A percentile compares a stretch with the other conserved stretches of the same genome.
Conservation (phyloP, 2,113 vertebrate genomes). For the Trematomus loennbergii region DNA sequence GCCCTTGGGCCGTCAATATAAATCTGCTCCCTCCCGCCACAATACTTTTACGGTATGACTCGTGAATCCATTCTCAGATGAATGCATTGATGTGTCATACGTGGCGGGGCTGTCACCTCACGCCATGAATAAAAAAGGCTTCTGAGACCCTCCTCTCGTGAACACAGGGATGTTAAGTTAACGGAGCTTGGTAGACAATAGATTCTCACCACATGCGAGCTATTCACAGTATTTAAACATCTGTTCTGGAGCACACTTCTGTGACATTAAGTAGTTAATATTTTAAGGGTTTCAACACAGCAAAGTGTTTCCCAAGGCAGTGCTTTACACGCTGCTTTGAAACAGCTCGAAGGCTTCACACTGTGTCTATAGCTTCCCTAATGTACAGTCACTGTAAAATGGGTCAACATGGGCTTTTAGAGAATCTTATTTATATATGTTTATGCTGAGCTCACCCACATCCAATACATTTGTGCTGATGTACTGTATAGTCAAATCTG, state of each 20-base stretch:
- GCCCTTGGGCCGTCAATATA: conserved; percentile 50
- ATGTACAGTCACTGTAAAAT: conserved; percentile 29
- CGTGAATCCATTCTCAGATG: conserved; percentile 41
- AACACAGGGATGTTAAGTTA: neutral
- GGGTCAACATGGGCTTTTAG: conserved; percentile 38
- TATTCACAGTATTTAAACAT: conserved; percentile 30
- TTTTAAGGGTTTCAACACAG: neutral
- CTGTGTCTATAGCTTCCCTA: conserved; percentile 11
- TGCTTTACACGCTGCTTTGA: neutral
- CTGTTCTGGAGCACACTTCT: neutral
- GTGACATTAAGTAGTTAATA: neutral
- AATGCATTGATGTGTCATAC: conserved; percentile 29
- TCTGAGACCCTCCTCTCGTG: neutral
- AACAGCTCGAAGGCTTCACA: conserved; percentile 31
- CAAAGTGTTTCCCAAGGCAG: conserved; percentile 3
- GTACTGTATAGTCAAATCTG: neutral
- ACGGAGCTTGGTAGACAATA: neutral
- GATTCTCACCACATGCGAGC: neutral
- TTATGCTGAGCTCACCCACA: neutral
- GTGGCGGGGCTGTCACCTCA: conserved; percentile 16
- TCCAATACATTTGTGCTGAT: neutral
- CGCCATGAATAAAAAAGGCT: neutral
- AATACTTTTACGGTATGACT: conserved; percentile 21
- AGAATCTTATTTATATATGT: neutral
- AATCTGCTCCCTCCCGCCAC: conserved; percentile 38